A percentile compares a stretch with the other conserved stretches of the same genome.
Conservation (phyloP, 2,797 vertebrate species). For the Anableps anableps region DNA sequence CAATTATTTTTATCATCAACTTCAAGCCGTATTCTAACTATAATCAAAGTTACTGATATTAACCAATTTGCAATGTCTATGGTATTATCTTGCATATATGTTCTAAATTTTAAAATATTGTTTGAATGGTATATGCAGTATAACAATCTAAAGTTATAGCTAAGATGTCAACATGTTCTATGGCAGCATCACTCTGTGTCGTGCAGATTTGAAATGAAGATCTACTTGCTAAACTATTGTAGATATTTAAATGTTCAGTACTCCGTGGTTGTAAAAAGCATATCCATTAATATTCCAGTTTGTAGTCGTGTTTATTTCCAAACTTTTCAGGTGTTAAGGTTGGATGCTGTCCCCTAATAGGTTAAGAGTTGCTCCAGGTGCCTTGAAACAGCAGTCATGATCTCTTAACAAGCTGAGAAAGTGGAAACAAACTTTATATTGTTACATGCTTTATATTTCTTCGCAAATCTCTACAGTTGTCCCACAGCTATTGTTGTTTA, state of each 20-base stretch:
- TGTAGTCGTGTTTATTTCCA: background rate
- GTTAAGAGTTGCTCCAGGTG: background rate
- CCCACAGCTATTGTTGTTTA: background rate
- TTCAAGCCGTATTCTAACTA: conserved; percentile 25
- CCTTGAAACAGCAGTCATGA: conserved; percentile 2
- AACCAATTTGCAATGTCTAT: conserved; percentile 1
- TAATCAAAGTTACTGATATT: background rate
- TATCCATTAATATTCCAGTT: background rate
- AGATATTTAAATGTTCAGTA: background rate
- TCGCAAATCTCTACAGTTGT: background rate
- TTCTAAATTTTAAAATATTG: conserved; percentile 11
- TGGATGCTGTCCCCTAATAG: background rate
- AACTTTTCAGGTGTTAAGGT: background rate
- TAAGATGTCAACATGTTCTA: background rate
- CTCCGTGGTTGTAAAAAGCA: background rate
- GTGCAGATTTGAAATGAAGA: background rate
- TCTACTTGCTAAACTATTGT: background rate
- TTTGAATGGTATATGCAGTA: conserved; percentile 20
- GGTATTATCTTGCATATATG: background rate
- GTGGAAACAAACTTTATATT: background rate
- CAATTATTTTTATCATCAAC: conserved; percentile 23
- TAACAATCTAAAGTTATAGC: conserved; percentile 5
- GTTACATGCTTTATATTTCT: background rate
- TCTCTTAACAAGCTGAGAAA: background rate
- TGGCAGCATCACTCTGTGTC: no score